Evolutionary conservation across 2,113 vertebrate species (phyloP).

Genomic region (Nesogale talazaci): DNA sequence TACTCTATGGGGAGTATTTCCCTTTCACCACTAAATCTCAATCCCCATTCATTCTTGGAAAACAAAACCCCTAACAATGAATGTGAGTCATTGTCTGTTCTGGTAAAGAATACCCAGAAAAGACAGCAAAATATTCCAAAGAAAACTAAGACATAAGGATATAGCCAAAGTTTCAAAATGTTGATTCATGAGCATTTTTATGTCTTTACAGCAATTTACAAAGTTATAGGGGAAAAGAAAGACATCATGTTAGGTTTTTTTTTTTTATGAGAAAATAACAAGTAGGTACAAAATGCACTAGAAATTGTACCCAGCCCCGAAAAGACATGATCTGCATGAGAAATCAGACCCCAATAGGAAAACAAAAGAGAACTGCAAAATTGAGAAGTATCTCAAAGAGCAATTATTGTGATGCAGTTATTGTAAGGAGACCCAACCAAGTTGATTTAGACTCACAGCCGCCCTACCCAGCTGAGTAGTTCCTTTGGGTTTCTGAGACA

Average conservation of each 20-base stretch:
- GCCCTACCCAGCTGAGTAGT: too few species aligned
- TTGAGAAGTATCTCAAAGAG: neutral
- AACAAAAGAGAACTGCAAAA: neutral
- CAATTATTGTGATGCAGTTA: neutral
- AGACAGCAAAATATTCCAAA: neutral
- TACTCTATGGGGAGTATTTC: neutral
- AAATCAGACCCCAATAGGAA: neutral
- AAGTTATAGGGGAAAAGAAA: neutral
- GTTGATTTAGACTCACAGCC: too few species aligned
- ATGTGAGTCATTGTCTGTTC: neutral
- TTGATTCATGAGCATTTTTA: neutral
- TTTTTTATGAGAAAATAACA: neutral
- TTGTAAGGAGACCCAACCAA: neutral
- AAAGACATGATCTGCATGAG: neutral
- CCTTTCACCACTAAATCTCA: neutral
- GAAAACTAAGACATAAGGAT: neutral
- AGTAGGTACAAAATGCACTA: neutral
- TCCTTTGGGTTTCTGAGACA: too few species aligned
- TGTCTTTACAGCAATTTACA: neutral
- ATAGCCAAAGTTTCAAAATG: neutral
- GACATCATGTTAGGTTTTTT: neutral
- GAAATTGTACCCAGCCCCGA: neutral
- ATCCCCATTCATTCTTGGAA: neutral
- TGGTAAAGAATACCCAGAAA: conserved; percentile 11
- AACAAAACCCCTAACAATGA: neutral